Evolutionary conservation across 2,888 invertebrate genomes (phyloP), one percentile per base, ranked within the genome.

Genomic region (Diarsia mendica): DNA sequence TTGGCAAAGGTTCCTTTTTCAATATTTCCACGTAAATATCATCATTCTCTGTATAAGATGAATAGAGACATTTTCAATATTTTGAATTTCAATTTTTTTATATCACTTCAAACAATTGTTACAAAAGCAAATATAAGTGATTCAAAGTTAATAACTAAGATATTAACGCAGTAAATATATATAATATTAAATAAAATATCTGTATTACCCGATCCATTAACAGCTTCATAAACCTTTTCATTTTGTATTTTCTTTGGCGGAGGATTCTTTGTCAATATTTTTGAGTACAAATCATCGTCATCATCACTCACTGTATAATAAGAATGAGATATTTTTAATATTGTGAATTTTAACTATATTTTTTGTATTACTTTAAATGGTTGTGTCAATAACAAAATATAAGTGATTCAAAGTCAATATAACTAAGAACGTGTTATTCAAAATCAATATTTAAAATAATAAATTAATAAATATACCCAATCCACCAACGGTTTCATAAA

Each of bases 21-120:
- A 95, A 87, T 85, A 96, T 95, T 90, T 93, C 95, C 78, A 96
- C 96, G 85, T 96, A 96, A 84, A 96, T 88, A 90, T 96, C 96
- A 72, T 96, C 95, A 81, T 96, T 96, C 83, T 2, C 63, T 63
- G 63, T 23, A 15, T 23, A 63, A 63, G 8, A 46, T 44, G n/a
- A 63, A 44, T 63, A 58, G 39, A 44, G 0, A 44, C 8, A 44
- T 93, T 60, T 60, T 60, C 18, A 60, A 60, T 60, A 60, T 33
- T 33, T 60, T 33, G 3, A 60, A 33, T 18, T 60, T 1, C 0
- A 60, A 18, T 28, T 60, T 58, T 60, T 60, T 33, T 18, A 10
- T 18, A 33, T 33, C 10, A 18, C 18, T 60, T 33, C 18, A 60
- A 60, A 58, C 9, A 58, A 3, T 18, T 58, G 9, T 18, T 28